Evolutionary conservation across 2,113 vertebrate genomes (phyloP).

Genomic region (Etia nguti): DNA sequence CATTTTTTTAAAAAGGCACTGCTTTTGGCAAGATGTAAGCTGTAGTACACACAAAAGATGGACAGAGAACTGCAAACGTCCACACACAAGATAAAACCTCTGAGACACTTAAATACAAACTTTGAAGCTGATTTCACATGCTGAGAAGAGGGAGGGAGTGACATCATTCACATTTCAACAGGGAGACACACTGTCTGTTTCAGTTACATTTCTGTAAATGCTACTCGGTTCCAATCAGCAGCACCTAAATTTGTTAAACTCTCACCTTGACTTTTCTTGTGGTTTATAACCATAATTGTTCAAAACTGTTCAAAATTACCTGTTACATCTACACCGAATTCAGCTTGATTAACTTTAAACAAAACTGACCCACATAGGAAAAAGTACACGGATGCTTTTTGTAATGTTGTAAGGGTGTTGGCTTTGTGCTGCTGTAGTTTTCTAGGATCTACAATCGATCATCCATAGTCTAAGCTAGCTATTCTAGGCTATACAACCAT

Average conservation of each 20-base stretch:
- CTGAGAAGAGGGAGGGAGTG: rapidly evolving
- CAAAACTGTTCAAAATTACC: neutral
- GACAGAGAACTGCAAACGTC: neutral
- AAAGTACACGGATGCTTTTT: neutral
- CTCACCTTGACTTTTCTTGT: neutral
- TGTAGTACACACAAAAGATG: neutral
- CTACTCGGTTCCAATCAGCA: neutral
- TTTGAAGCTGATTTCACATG: neutral
- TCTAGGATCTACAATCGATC: neutral
- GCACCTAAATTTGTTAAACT: neutral
- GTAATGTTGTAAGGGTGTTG: rapidly evolving
- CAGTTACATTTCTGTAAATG: neutral
- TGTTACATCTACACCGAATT: rapidly evolving
- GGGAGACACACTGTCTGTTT: neutral
- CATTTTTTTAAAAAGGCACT: neutral
- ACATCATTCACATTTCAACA: neutral
- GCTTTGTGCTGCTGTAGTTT: neutral
- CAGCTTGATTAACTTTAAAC: too few relatives aligned
- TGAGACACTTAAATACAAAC: neutral
- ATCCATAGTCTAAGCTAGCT: neutral
- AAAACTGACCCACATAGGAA: neutral
- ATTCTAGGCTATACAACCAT: neutral
- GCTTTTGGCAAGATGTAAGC: neutral
- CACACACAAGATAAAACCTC: neutral
- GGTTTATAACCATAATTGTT: rapidly evolving